Conservation (phyloP, 1,140 invertebrate genomes). For the Trichomalopsis sarcophagae region DNA sequence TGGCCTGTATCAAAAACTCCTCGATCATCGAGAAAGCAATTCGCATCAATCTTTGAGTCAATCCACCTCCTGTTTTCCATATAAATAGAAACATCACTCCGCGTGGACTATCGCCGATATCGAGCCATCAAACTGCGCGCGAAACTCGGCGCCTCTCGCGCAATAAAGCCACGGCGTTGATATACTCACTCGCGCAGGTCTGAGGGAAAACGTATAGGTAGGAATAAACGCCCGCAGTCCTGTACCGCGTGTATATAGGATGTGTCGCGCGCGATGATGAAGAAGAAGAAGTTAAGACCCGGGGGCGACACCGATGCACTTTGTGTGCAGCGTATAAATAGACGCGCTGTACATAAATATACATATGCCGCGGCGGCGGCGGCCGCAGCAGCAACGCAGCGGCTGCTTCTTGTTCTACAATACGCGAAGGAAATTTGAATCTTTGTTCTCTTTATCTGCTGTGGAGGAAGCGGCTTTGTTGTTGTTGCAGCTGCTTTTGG, state of each 20-base stretch:
- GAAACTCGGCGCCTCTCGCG: not conserved
- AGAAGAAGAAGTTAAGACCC: constrained; percentile 9
- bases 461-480: not conserved
- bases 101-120: not conserved
- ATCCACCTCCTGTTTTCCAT: not conserved
- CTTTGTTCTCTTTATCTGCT: not conserved
- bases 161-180: too few species aligned
- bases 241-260: not conserved
- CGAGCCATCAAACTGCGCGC: not conserved
- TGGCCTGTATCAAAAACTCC: too few species aligned
- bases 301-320: constrained; percentile 31
- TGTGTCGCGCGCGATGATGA: not conserved
- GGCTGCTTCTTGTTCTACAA: not conserved
- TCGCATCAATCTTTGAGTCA: too few species aligned
- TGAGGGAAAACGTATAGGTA: not conserved
- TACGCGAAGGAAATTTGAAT: not conserved
- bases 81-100: not conserved
- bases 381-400: too few species aligned
- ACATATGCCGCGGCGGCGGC: constrained; percentile 11
- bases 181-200: not conserved
- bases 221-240: not conserved
- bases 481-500: not conserved
- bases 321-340: constrained; percentile 43
- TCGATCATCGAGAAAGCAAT: too few species aligned
- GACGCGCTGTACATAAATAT: constrained; percentile 45